Conservation (phyloP, 53 echinoderm and acorn worm genomes). For the Antedon mediterranea region DNA sequence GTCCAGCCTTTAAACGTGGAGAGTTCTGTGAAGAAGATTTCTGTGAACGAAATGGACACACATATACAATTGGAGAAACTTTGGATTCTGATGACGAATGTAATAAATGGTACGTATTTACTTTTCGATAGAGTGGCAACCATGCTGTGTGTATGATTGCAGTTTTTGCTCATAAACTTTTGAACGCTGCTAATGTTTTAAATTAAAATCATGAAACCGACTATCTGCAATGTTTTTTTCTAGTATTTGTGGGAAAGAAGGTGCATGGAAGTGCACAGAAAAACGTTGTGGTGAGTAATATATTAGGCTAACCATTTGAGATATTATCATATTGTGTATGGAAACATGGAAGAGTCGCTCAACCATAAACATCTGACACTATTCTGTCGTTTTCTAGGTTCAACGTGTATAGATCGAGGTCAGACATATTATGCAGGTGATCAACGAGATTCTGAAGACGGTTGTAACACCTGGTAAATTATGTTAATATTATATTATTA, state of each 20-base stretch:
- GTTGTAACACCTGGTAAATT: background rate
- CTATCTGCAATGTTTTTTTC: too few relatives aligned
- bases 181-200: too few relatives aligned
- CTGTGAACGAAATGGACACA: background rate
- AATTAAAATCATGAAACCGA: too few relatives aligned
- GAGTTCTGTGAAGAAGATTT: background rate
- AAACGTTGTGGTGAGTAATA: background rate
- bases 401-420: background rate
- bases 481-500: too few relatives aligned
- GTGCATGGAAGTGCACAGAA: background rate
- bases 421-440: background rate
- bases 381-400: background rate
- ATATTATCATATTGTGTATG: too few relatives aligned
- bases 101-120: background rate
- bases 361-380: too few relatives aligned
- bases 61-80: background rate
- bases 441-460: background rate
- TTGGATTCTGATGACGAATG: background rate
- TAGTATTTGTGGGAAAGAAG: background rate
- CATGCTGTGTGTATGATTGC: too few relatives aligned
- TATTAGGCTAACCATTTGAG: too few relatives aligned
- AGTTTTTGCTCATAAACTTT: too few relatives aligned
- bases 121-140: too few relatives aligned
- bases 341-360: too few relatives aligned
- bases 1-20: background rate